phyloP scores from a whole-genome alignment of 2,113 vertebrate genomes.

The Calonectris borealis region DNA sequence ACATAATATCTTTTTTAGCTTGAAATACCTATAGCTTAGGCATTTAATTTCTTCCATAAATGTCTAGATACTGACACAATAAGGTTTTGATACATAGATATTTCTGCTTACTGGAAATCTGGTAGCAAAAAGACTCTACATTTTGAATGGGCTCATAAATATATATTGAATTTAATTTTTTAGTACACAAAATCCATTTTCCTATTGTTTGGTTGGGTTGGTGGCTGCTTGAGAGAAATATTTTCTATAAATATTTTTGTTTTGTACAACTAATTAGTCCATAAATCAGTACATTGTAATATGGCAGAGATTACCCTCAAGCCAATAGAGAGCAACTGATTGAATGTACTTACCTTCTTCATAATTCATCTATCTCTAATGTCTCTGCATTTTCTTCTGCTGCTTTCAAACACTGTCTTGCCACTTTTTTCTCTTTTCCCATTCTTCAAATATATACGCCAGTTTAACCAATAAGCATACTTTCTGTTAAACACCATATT shows the following conservation, averaged over 20 bases:
- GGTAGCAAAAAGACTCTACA: conserved; percentile 60
- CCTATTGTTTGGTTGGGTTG: conserved; percentile 65
- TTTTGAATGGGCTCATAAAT: conserved; percentile 81
- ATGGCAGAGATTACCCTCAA: conserved; percentile 70
- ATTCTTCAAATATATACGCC: background rate
- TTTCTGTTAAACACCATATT: background rate
- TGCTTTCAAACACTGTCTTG: background rate
- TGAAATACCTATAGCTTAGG: conserved; percentile 10
- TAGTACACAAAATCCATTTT: conserved; percentile 74
- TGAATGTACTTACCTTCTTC: conserved; percentile 18
- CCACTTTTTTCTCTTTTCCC: background rate
- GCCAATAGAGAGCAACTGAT: conserved; percentile 47
- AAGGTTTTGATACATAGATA: conserved; percentile 73
- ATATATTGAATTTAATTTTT: conserved; percentile 84
- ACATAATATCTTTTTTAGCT: conserved; percentile 48
- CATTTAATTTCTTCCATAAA: conserved; percentile 72
- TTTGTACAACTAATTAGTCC: conserved; percentile 78
- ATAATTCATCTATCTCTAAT: conserved; percentile 10
- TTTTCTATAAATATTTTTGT: conserved; percentile 75
- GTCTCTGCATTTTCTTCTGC: conserved; percentile 12
- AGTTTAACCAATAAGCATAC: background rate
- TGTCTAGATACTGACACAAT: conserved; percentile 60
- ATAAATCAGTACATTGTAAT: conserved; percentile 74
- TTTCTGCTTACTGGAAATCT: conserved; percentile 74
- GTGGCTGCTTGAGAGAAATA: conserved; percentile 50